Percentiles rank a stretch among this genome's conserved stretches.
These are phyloP conservation scores for Drosophila kanapiae DNA, from an alignment of 1,140 invertebrate species.

Conservation along the genomic window DNA sequence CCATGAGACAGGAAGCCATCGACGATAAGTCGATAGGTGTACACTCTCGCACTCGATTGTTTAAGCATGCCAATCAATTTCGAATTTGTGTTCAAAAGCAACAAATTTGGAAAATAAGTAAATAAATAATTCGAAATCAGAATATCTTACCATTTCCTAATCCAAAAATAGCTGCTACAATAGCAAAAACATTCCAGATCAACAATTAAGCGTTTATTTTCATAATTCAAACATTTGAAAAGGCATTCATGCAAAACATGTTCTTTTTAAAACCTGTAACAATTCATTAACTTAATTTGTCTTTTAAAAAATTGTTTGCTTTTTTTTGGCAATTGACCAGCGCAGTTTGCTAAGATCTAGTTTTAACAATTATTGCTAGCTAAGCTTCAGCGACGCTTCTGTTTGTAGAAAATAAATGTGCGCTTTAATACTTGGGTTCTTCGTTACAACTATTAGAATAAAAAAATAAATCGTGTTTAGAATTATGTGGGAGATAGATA, in stretches of 20 bases:
- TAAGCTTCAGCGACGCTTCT: slow-evolving; percentile 13
- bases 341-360: slow-evolving; percentile 13
- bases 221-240: slow-evolving; percentile 21
- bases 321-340: slow-evolving; percentile 32
- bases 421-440: slow-evolving; percentile 30
- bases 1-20: not conserved
- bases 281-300: slow-evolving; percentile 3
- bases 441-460: slow-evolving; percentile 4
- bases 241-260: not conserved
- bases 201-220: slow-evolving; percentile 31
- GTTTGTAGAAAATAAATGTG: slow-evolving; percentile 19
- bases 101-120: not conserved
- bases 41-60: not conserved
- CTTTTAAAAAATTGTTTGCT: no score
- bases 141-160: not conserved
- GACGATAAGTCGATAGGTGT: not conserved
- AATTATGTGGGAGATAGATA: not conserved
- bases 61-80: not conserved
- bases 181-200: not conserved
- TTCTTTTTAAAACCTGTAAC: slow-evolving; percentile 14
- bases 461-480: not conserved
- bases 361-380: slow-evolving; percentile 13
- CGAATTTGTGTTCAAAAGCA: not conserved
- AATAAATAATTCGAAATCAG: no score
- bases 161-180: not conserved